Percentiles rank a stretch among this genome's conserved stretches.
Evolutionary conservation across 64 coral and sea anemone species (phyloP).

Genomic region (Acropora yongei): DNA sequence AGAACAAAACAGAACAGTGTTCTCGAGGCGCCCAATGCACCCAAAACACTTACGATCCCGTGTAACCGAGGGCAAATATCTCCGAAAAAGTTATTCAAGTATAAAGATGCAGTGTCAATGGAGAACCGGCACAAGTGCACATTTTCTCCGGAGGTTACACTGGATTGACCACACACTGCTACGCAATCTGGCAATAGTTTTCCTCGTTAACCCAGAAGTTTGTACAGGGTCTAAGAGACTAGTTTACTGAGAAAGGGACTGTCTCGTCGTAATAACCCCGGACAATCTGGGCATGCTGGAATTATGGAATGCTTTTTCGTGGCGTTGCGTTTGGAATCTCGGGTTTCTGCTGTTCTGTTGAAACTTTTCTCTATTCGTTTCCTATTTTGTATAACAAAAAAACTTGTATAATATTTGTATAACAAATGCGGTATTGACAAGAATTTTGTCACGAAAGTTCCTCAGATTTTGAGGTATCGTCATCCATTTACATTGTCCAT

Average conservation of each 20-base stretch:
- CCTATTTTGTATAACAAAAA: neutral
- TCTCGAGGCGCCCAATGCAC: conserved; percentile 7
- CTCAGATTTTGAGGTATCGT: neutral
- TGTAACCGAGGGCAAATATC: conserved; percentile 2
- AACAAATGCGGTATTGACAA: neutral
- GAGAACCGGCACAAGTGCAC: no score
- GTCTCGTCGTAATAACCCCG: no score
- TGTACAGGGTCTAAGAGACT: no score
- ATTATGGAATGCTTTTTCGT: neutral
- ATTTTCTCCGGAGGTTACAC: no score
- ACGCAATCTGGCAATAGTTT: no score
- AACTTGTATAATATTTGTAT: no score
- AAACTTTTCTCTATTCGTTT: neutral
- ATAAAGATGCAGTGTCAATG: no score
- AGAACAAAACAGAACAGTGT: neutral
- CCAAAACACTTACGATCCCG: conserved; percentile 8
- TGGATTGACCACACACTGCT: no score
- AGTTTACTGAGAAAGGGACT: no score
- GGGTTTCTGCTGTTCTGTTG: neutral
- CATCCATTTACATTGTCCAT: conserved; percentile 2
- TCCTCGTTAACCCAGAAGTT: no score
- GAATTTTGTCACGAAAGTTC: neutral
- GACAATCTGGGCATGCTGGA: neutral
- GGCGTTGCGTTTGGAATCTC: conserved; percentile 12
- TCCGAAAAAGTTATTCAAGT: no score